These are phyloP conservation scores for Agrilus planipennis DNA, from an alignment of 1,140 invertebrate genomes.

Conservation along the genomic window DNA sequence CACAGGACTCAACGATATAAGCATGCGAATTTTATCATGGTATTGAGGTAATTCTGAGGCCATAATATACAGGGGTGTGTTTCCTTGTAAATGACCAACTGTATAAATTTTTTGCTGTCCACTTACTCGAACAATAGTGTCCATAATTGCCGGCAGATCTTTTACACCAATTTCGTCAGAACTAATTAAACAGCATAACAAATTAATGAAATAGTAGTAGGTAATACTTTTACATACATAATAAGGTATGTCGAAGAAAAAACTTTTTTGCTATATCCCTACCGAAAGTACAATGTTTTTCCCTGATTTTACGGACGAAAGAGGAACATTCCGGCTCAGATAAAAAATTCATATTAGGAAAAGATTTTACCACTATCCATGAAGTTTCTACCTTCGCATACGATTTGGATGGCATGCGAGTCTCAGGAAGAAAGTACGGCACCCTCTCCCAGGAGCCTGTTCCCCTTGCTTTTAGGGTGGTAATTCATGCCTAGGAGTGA, in stretches of 20 bases:
- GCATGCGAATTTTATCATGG: conserved; percentile 41
- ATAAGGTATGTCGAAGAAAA: background rate
- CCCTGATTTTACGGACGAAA: background rate
- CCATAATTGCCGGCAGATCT: conserved; percentile 57
- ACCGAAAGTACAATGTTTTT: background rate
- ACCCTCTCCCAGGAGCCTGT: too few relatives aligned
- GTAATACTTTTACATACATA: background rate
- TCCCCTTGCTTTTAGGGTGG: too few relatives aligned
- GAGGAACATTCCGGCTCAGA: too few relatives aligned
- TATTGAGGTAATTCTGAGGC: conserved; percentile 42
- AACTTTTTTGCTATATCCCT: background rate
- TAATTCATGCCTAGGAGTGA: too few relatives aligned
- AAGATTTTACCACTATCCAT: too few relatives aligned
- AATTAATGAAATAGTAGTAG: background rate
- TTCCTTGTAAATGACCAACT: conserved; percentile 48
- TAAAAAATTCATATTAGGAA: too few relatives aligned
- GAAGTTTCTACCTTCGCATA: too few relatives aligned
- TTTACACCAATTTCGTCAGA: conserved; percentile 53
- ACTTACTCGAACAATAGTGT: conserved; percentile 46
- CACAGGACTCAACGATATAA: conserved; percentile 34
- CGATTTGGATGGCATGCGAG: too few relatives aligned
- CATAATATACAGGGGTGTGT: conserved; percentile 49
- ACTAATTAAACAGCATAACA: conserved; percentile 24
- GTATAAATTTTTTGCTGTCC: conserved; percentile 41
- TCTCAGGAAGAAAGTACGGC: too few relatives aligned